A percentile compares a stretch with the other conserved stretches of the same genome.
phyloP scores from a whole-genome alignment of 2,888 invertebrate genomes.

The Brachyopa scutellaris region DNA sequence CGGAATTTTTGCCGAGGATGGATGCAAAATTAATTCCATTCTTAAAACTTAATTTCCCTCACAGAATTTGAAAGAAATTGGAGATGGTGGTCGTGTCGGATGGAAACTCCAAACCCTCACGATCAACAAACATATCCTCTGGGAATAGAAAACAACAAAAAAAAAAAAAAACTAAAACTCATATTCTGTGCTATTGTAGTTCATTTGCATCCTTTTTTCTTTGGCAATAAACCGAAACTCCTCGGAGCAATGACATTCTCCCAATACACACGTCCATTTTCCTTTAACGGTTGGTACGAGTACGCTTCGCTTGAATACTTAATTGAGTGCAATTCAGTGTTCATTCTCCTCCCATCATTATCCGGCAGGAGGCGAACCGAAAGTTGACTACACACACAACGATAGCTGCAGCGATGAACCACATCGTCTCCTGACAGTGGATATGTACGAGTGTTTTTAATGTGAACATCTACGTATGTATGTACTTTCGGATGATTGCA shows the following conservation, averaged over 20 bases:
- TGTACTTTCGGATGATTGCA: neutral
- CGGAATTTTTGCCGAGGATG: neutral
- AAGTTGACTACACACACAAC: neutral
- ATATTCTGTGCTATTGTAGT: neutral
- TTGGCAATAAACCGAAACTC: neutral
- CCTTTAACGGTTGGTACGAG: neutral
- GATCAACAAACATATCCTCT: constrained; percentile 5
- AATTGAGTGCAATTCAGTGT: constrained; percentile 2
- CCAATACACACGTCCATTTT: neutral
- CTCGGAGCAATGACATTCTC: constrained; percentile 7
- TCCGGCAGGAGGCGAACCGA: neutral
- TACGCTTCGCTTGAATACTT: constrained; percentile 6
- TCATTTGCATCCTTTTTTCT: too few relatives aligned
- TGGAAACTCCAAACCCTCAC: neutral
- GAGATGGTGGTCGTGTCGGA: too few relatives aligned
- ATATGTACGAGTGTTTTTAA: neutral
- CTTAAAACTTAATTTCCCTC: constrained; percentile 63
- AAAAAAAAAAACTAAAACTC: too few relatives aligned
- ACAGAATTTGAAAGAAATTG: constrained; percentile 24
- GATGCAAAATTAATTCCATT: constrained; percentile 54
- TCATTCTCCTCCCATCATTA: neutral
- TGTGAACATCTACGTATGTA: too few relatives aligned
- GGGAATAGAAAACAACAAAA: too few relatives aligned
- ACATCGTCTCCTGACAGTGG: neutral
- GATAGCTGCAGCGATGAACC: neutral